Conservation (phyloP, 2,888 invertebrate genomes). For the Serripes groenlandicus region DNA sequence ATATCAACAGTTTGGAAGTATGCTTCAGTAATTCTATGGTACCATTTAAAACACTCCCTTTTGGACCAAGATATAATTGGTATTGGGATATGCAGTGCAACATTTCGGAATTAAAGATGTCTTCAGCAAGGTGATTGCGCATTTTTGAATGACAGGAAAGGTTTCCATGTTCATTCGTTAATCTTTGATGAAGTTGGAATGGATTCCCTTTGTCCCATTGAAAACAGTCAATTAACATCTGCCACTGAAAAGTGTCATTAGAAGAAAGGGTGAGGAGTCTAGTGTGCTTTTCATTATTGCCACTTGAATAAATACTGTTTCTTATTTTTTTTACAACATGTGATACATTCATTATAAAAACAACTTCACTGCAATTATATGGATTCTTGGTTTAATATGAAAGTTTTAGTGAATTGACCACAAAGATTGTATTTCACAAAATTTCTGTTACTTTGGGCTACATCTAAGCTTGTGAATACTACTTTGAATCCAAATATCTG, state of each 20-base stretch:
- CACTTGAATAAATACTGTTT: conserved; percentile 53
- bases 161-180: conserved; percentile 58
- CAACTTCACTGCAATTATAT: conserved; percentile 1
- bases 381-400: no score
- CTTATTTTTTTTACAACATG: conserved; percentile 50
- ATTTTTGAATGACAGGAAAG: conserved; percentile 52
- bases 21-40: conserved; percentile 34
- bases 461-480: conserved; percentile 39
- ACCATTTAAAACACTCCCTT: conserved; percentile 38
- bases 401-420: conserved; percentile 11
- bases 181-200: conserved; percentile 50
- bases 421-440: conserved; percentile 38
- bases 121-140: conserved; percentile 67
- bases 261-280: conserved; percentile 29
- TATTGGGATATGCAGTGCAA: conserved; percentile 50
- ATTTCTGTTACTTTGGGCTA: conserved; percentile 36
- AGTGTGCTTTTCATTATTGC: conserved; percentile 25
- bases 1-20: conserved; percentile 20
- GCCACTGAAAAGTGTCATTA: conserved; percentile 50
- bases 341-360: conserved; percentile 44
- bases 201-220: conserved; percentile 57
- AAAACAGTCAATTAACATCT: conserved; percentile 59
- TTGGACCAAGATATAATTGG: conserved; percentile 33
- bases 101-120: conserved; percentile 61
- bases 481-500: conserved; percentile 40